A percentile compares a stretch with the other conserved stretches of the same genome.
These are phyloP conservation scores for Phthorimaea operculella DNA, from an alignment of 1,140 invertebrate species.

Conservation along the genomic window DNA sequence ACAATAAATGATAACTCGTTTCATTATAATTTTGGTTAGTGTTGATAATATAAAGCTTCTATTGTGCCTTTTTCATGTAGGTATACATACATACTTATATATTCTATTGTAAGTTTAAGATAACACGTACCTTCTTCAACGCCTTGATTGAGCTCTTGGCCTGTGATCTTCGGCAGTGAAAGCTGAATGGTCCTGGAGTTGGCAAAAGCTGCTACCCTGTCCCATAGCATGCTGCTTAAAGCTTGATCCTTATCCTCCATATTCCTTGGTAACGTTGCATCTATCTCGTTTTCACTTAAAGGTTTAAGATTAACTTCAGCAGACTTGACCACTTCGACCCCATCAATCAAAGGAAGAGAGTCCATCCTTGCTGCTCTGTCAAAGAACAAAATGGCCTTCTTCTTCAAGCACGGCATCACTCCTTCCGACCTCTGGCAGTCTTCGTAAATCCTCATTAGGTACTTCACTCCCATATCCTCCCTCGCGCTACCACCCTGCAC, in stretches of 20 bases:
- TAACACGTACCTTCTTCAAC: conserved; percentile 77
- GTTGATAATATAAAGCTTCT: too few species aligned
- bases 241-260: conserved; percentile 72
- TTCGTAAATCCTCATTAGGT: conserved; percentile 71
- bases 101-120: too few species aligned
- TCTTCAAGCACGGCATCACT: conserved; percentile 79
- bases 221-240: conserved; percentile 76
- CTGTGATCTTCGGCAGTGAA: conserved; percentile 76
- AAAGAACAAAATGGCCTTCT: conserved; percentile 81
- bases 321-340: conserved; percentile 73
- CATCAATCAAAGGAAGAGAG: conserved; percentile 73
- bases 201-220: conserved; percentile 76
- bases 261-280: conserved; percentile 72
- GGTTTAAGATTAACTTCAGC: conserved; percentile 49
- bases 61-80: too few species aligned
- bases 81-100: too few species aligned
- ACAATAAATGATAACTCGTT: too few species aligned
- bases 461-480: conserved; percentile 64
- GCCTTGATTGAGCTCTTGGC: conserved; percentile 74
- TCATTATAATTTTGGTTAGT: too few species aligned
- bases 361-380: conserved; percentile 77
- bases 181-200: conserved; percentile 80
- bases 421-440: conserved; percentile 70
- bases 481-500: conserved; percentile 13
- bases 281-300: conserved; percentile 73